Evolutionary conservation across 2,888 invertebrate genomes (phyloP).

Genomic region (Epinotia ramella): DNA sequence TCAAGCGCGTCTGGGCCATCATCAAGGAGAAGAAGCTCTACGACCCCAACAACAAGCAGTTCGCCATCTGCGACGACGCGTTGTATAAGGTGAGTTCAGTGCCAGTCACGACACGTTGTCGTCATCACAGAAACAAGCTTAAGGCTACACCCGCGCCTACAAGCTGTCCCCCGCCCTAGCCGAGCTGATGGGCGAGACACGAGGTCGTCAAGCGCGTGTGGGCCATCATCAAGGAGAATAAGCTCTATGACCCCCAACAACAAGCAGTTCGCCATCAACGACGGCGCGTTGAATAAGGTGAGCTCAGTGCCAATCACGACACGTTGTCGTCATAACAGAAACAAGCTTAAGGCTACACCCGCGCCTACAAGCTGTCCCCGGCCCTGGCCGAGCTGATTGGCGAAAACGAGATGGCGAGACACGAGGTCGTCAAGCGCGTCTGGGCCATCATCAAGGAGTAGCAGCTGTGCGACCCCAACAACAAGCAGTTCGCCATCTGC

Average conservation of each 20-base stretch:
- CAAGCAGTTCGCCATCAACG: slow-evolving; percentile 97
- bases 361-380: slow-evolving; percentile 93
- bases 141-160: slow-evolving; percentile 88
- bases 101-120: neutral
- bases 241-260: slow-evolving; percentile 97
- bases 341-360: slow-evolving; percentile 76
- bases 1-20: slow-evolving; percentile 95
- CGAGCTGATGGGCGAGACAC: slow-evolving; percentile 94
- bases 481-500: slow-evolving; percentile 97
- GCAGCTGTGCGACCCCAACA: slow-evolving; percentile 96
- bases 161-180: slow-evolving; percentile 94
- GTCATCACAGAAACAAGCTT: neutral
- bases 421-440: slow-evolving; percentile 94
- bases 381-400: slow-evolving; percentile 94
- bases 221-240: slow-evolving; percentile 95
- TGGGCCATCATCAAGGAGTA: slow-evolving; percentile 96
- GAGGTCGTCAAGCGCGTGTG: slow-evolving; percentile 96
- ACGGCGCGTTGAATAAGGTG: slow-evolving; percentile 80
- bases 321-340: neutral
- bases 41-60: slow-evolving; percentile 98
- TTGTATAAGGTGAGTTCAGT: slow-evolving; percentile 84
- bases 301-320: neutral
- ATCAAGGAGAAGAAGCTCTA: slow-evolving; percentile 95
- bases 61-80: slow-evolving; percentile 96
- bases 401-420: slow-evolving; percentile 92